Evolutionary conservation across 2,888 invertebrate genomes (phyloP), one percentile per base, ranked within the genome.

Genomic region (Cheilosia soror): DNA sequence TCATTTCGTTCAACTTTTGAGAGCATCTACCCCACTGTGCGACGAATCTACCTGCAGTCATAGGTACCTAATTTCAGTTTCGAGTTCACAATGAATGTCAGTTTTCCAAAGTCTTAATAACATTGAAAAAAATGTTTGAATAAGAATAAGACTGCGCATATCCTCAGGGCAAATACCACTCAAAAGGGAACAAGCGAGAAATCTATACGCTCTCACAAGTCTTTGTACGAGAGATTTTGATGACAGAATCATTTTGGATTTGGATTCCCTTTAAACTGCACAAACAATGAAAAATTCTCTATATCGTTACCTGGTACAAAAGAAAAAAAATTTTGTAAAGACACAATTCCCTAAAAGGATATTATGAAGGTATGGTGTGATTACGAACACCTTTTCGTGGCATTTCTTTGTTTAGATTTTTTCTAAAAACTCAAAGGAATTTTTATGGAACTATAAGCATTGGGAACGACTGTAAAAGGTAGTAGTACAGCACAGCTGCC

Each of bases 321-420:
- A 3, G 11, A 4, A 11, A 37, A 9, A 37, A 37, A 2, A 9
- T 9, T 9, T 37, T 37, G 11, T 37, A 68, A 40, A 68, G 76
- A 63, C 69, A 71, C 77, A 69, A 76, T 65, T 47, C 62, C 63
- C 62, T 58, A 53, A 77, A 71, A 80, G 80, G 63, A 65, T 57
- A 75, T 69, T 78, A 69, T 71, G 69, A 37, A 37, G 37, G 37
- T 78, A 69, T 84, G 65, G 80, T 84, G 84, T 68, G 84, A 80
- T 84, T 84, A 71, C 53, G 71, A 75, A 84, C 84, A 84, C 80
- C 84, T 84, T 84, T 84, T 84, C 65, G 75, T 75, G 84, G 65
- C 84, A 68, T 63, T 73, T 71, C 47, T 73, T 71, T 44, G 37
- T 37, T 37, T 37, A 1, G 37, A 37, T 9, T 37, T 37, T 37